Conservation (phyloP, 2,888 invertebrate genomes). For the Cremastobaeus sp. region DNA sequence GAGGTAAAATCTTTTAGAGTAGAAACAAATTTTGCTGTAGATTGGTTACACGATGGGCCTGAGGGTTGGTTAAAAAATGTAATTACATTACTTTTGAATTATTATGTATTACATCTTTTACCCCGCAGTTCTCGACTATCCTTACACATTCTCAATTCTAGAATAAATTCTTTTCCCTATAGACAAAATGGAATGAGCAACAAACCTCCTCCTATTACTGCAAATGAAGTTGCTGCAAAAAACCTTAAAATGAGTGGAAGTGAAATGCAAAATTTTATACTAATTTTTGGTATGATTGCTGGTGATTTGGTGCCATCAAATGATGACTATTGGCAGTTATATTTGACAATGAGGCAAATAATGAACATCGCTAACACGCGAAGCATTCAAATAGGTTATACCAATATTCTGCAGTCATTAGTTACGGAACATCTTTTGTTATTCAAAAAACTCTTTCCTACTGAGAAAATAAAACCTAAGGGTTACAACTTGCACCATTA, state of each 20-base stretch:
- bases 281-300: conserved; percentile 41
- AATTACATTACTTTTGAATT: conserved; percentile 3
- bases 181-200: not conserved
- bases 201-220: conserved; percentile 30
- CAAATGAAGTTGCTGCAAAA: conserved; percentile 30
- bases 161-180: conserved; percentile 5
- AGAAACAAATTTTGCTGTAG: conserved; percentile 11
- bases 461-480: conserved; percentile 33
- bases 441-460: conserved; percentile 19
- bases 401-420: not conserved
- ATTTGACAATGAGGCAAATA: conserved; percentile 41
- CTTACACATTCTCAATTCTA: not conserved
- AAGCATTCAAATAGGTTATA: not conserved
- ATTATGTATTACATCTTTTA: conserved; percentile 10
- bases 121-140: not conserved
- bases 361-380: conserved; percentile 6
- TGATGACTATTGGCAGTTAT: conserved; percentile 36
- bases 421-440: conserved; percentile 25
- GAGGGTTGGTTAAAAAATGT: conserved; percentile 25
- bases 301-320: conserved; percentile 33
- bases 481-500: conserved; percentile 26
- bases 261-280: conserved; percentile 52
- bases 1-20: conserved; percentile 5
- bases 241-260: conserved; percentile 40
- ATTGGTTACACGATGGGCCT: too few species aligned